Evolutionary conservation across 2,888 invertebrate genomes (phyloP), one percentile per base, ranked within the genome.

Genomic region (Brenthis hecate): DNA sequence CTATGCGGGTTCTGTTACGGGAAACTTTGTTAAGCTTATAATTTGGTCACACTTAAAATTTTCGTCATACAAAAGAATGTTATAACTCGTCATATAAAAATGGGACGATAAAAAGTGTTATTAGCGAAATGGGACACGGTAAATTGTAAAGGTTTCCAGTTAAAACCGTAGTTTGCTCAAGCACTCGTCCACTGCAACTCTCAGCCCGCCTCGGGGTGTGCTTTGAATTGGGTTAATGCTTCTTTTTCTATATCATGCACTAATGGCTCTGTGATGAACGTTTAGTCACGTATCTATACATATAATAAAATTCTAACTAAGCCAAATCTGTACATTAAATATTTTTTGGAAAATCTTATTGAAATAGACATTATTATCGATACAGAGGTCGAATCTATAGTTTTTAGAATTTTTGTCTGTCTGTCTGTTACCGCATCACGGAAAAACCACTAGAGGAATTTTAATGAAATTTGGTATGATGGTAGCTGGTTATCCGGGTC

Each of bases 171-270:
- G 64, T 65, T 71, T 68, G 61, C 65, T 68, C 57, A 62, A 62
- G 70, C 47, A 61, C 64, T 61, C 56, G 48, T 43, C 67, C 61
- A 51, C 70, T 65, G 57, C 70, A 65, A 65, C 19, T 50, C 68
- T 68, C 56, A 32, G 53, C n/a, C 54, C 63, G 69, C 66, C 62
- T 36, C 70, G 58, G 66, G 64, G 66, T 57, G 75, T 67, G 74
- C 78, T 71, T 63, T 61, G 76, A 81, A 79, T 81, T 81, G 75
- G 80, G 79, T 81, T 80, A 80, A 79, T 78, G 76, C 75, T 61
- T 68, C 23, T 71, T 71, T 68, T 68, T 69, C 66, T 62, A 58
- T 62, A 57, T 60, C 55, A 56, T 32, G 47, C 65, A 54, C 66
- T 72, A 67, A 69, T 69, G 60, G 64, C 23, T 61, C 53, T 48